Evolutionary conservation across 2,113 vertebrate genomes (phyloP), one percentile per base, ranked within the genome.

Genomic region (Origma solitaria): DNA sequence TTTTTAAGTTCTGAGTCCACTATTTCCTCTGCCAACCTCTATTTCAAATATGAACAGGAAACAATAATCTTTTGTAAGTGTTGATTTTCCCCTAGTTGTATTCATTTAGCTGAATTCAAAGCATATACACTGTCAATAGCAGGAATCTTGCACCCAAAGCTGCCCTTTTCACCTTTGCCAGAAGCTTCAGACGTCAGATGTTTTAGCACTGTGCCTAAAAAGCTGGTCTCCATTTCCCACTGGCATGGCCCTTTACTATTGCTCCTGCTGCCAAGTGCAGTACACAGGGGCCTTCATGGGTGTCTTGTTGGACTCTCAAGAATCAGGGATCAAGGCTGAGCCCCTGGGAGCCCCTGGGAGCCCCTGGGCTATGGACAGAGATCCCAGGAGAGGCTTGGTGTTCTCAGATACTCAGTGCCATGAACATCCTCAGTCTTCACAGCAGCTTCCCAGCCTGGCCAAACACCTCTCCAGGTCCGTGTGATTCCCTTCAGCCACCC

Each of bases 231-330:
- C 0, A 5, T 61, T 85, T 90, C 44, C 31, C 15, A 3, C 7
- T 53, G 40, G 7, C 1, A 2, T 3, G 0, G 19, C 60, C 20
- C 11, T 86, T 76, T 64, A 30, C 2, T 71, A 81, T 69, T 83
- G 19, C 33, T 79, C 35, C 44, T 60, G 19, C 61, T 71, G 15
- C 47, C 28, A 79, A 68, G 40, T 15, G 24, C 20, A 72, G 44
- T n/a, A 23, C 10, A 15, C 1, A 3, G 25, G 2, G 21, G 13
- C 56, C 42, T n/a, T 61, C 28, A 28, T 13, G 19, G 14, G 1
- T 49, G 12, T 45, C 28, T 54, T 35, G 8, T 15, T 60, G 15
- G n/a, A 51, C 15, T 64, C 14, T 4, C n/a, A 42, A 40, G 57
- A n/a, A 71, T 9, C 16, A 35, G 16, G 4, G 31, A 16, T 18